Conservation (phyloP, 2,113 vertebrate species). For the Sterna hirundo region DNA sequence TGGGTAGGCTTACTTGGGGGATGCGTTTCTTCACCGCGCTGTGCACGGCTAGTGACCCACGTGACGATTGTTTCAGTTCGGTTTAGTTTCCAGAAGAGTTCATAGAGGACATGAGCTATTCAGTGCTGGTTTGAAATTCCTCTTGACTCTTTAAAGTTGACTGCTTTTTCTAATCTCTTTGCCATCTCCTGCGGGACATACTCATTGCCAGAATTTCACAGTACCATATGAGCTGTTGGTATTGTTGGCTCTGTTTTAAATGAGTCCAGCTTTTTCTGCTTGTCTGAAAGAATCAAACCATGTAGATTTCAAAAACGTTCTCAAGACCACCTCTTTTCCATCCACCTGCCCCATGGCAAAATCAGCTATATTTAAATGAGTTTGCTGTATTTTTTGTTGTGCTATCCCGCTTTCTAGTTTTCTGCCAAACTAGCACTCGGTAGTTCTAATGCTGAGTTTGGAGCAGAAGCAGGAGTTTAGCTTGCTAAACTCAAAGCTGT, state of each 20-base stretch:
- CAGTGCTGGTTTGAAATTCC: slow-evolving; percentile 34
- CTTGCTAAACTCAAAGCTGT: slow-evolving; percentile 25
- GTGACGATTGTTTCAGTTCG: neutral
- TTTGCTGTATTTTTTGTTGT: neutral
- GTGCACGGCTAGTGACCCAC: neutral
- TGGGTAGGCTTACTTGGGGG: neutral
- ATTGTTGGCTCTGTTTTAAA: slow-evolving; percentile 60
- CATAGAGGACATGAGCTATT: slow-evolving; percentile 9
- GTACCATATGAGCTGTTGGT: slow-evolving; percentile 49
- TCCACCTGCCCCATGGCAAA: slow-evolving; percentile 7
- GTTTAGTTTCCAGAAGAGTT: slow-evolving; percentile 14
- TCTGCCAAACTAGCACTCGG: neutral
- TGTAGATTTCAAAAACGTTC: slow-evolving; percentile 26
- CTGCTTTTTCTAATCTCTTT: slow-evolving; percentile 56
- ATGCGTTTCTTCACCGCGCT: neutral
- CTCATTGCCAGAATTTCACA: slow-evolving; percentile 45
- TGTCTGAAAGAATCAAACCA: slow-evolving; percentile 43
- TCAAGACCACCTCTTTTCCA: neutral
- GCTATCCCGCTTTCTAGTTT: neutral
- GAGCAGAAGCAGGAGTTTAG: slow-evolving; percentile 20
- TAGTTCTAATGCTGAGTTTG: neutral
- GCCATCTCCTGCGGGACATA: neutral
- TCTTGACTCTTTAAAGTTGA: slow-evolving; percentile 53
- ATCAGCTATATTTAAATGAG: slow-evolving; percentile 9
- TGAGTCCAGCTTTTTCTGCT: slow-evolving; percentile 36